Base-by-base conservation (phyloP, 2,888 invertebrate genomes). In the Lapara coniferarum region DNA sequence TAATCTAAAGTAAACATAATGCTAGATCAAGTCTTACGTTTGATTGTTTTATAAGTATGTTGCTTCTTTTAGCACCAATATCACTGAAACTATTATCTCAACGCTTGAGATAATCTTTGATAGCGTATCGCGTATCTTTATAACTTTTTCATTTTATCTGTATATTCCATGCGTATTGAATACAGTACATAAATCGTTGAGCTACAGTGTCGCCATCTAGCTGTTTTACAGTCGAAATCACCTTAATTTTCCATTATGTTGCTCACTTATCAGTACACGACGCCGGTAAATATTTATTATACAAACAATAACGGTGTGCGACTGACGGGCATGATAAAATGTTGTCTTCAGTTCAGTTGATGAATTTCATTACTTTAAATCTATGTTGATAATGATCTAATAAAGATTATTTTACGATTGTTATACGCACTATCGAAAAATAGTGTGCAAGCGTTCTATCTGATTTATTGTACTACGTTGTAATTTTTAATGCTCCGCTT, bases 61-160 rank as follows among this genome's bases (percentile, higher is more conserved):
- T 70, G 70, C 67, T 73, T 72, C 74, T 72, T 81, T 78, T 69
- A 66, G 67, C 74, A 71, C 69, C 79, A 75, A 71, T 76, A 81
- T 81, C 82, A 78, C 77, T 75, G 71, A 66, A 71, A 73, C 75
- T 79, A 78, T 83, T 82, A 90, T 89, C 89, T 82, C 72, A 74
- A 76, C 78, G 76, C 78, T 80, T 76, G 73, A 82, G 86, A 88
- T 91, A 86, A 87, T 85, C 80, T 79, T 78, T 78, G 89, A 90
- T 81, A 81, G 71, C 66, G 66, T 75, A 74, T 78, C 74, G 72
- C 76, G 57, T 81, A 80, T 78, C 81, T 80, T 69, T 74, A 72
- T 67, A 72, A 70, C 70, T 71, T 76, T 78, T 76, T 71, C 68
- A 70, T 69, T 66, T 69, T 58, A 56, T 68, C 63, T 53, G 16